A percentile compares a stretch with the other conserved stretches of the same genome.
Evolutionary conservation across 2,888 invertebrate genomes (phyloP).

Genomic region (Diplazon laetatorius): DNA sequence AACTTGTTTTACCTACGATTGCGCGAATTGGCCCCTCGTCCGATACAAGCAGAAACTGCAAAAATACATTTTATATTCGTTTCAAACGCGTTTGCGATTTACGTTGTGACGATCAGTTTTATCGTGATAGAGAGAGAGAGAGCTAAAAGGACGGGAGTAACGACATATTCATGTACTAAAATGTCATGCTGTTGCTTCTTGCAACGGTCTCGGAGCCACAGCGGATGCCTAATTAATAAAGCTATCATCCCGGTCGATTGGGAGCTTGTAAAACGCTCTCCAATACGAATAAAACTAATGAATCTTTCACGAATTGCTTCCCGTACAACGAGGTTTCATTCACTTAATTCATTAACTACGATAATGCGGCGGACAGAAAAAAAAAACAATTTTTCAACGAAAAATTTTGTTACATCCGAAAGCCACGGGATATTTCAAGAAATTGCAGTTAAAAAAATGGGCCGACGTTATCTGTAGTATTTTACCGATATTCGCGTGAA

Average conservation of each 20-base stretch:
- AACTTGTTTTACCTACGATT: slow-evolving; percentile 70
- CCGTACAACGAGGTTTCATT: slow-evolving; percentile 34
- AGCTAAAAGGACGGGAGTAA: slow-evolving; percentile 29
- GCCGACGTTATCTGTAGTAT: slow-evolving; percentile 38
- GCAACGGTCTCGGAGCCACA: slow-evolving; percentile 61
- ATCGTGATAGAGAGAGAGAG: slow-evolving; percentile 37
- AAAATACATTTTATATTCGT: slow-evolving; percentile 37
- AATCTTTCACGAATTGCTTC: slow-evolving; percentile 46
- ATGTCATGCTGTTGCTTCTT: slow-evolving; percentile 48
- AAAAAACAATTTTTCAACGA: slow-evolving; percentile 26
- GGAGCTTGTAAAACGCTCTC: slow-evolving; percentile 63
- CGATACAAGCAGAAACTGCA: slow-evolving; percentile 71
- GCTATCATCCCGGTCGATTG: slow-evolving; percentile 67
- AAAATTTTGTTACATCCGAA: slow-evolving; percentile 16
- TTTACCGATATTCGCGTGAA: not conserved
- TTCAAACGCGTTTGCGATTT: slow-evolving; percentile 1
- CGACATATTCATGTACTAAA: slow-evolving; percentile 9
- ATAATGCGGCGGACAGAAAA: slow-evolving; percentile 34
- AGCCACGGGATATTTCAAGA: slow-evolving; percentile 1
- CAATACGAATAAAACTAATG: slow-evolving; percentile 62
- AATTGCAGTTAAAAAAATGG: slow-evolving; percentile 8
- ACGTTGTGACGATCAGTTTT: slow-evolving; percentile 13
- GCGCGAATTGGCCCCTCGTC: slow-evolving; percentile 78
- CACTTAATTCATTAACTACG: slow-evolving; percentile 44
- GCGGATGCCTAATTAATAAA: slow-evolving; percentile 69